These are phyloP conservation scores for Vimba vimba DNA, from an alignment of 2,113 vertebrate species.

Conservation along the genomic window DNA sequence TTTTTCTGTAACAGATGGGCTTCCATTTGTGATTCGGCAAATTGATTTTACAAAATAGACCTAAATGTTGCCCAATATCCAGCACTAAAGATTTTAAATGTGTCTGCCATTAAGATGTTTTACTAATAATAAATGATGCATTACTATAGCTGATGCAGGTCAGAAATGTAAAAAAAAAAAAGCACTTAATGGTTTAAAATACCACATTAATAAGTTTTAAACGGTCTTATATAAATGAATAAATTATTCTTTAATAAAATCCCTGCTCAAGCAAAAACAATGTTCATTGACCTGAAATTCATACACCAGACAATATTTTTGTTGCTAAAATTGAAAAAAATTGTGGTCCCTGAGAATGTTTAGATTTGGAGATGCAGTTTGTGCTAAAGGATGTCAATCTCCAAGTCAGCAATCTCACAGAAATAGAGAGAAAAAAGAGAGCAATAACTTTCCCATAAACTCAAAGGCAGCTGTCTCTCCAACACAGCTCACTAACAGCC, in stretches of 20 bases:
- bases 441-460: neutral
- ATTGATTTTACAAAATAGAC: neutral
- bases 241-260: neutral
- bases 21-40: neutral
- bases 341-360: neutral
- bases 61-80: neutral
- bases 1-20: neutral
- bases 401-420: conserved; percentile 20
- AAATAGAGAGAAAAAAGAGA: neutral
- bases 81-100: neutral
- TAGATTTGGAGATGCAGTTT: neutral
- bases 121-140: neutral
- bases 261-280: neutral
- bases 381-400: neutral
- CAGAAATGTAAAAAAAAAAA: neutral
- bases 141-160: neutral
- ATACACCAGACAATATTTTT: neutral
- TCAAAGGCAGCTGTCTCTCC: neutral
- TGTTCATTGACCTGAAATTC: neutral
- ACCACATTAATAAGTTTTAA: neutral
- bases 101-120: neutral
- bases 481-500: conserved; percentile 5
- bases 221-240: neutral
- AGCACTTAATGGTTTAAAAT: neutral
- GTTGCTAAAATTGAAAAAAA: neutral